Evolutionary conservation across 2,888 invertebrate species (phyloP).

Genomic region (Cheilosia grossa): DNA sequence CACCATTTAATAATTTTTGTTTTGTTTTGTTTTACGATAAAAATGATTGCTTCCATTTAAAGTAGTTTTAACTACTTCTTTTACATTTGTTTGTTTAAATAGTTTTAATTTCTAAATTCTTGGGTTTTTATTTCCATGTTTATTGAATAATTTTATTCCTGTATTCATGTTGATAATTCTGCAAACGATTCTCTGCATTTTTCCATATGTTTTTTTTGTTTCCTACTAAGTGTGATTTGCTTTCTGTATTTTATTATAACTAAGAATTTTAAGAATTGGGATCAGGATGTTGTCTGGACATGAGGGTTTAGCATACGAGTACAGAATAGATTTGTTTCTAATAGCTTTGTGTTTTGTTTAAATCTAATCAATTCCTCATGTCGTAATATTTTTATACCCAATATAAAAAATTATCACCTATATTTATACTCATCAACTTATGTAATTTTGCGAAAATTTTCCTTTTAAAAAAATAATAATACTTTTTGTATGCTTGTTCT

Average conservation of each 20-base stretch:
- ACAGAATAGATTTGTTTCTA: slow-evolving; percentile 62
- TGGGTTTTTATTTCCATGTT: slow-evolving; percentile 46
- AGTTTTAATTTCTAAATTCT: slow-evolving; percentile 66
- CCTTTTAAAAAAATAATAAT: slow-evolving; percentile 44
- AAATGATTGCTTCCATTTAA: slow-evolving; percentile 75
- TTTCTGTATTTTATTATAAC: slow-evolving; percentile 44
- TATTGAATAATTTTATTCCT: slow-evolving; percentile 71
- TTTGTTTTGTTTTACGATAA: slow-evolving; percentile 57
- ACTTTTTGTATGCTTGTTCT: slow-evolving; percentile 48
- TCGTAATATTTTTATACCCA: slow-evolving; percentile 70
- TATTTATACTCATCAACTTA: slow-evolving; percentile 59
- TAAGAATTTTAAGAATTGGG: slow-evolving; percentile 43
- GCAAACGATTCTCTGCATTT: slow-evolving; percentile 64
- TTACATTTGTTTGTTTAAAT: slow-evolving; percentile 53
- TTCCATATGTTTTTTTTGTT: slow-evolving; percentile 36
- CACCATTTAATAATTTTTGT: slow-evolving; percentile 67
- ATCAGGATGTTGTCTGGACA: slow-evolving; percentile 56
- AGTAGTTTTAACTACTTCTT: slow-evolving; percentile 69
- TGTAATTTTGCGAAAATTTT: slow-evolving; percentile 50
- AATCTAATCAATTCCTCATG: slow-evolving; percentile 74
- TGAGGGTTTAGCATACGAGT: slow-evolving; percentile 58
- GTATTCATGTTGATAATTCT: slow-evolving; percentile 71
- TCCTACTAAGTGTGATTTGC: slow-evolving; percentile 56
- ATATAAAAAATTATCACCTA: slow-evolving; percentile 67
- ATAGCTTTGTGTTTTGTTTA: slow-evolving; percentile 45